Evolutionary conservation across 2,888 invertebrate species (phyloP), one percentile per base, ranked within the genome.

Genomic region (Venusia cambrica): DNA sequence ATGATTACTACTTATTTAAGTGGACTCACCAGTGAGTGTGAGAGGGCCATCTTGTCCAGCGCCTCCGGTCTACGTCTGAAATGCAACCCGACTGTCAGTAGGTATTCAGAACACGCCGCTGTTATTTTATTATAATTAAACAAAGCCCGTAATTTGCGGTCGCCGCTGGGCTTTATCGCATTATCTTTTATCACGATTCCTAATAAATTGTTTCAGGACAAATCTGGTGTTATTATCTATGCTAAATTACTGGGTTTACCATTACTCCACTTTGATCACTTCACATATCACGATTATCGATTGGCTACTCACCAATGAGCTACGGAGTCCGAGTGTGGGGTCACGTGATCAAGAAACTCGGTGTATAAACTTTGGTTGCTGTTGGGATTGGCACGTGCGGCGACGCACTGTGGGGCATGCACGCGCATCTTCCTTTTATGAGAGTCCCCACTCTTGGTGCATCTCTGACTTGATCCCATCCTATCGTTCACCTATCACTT

Each of bases 351-450:
- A 5, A 1, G 15, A 20, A 24, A 20, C 12, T 14, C 16, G 20
- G 16, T 9, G 32, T 18, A 11, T 6, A 20, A 10, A 19, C 21
- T 8, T 31, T 29, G 25, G 17, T 13, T 18, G 13, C 5, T 34
- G 13, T 1, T 12, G 15, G 17, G 12, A n/a, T n/a, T n/a, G 17
- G 18, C 20, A 14, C 14, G 37, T 44, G 46, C 51, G 17, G 4
- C 1, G 14, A 26, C 38, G 65, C 62, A 70, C 71, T 73, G 66
- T 62, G 60, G 45, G 44, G 32, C 35, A 46, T 52, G 52, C 33
- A 4, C 7, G 60, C 67, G 64, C 75, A 62, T 68, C 73, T 62
- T 58, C 60, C 41, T 65, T 79, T 65, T 79, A 79, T 78, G 61
- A 46, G 37, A 43, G 54, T 26, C 76, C 78, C 76, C 73, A 62